Conservation (phyloP, 2,113 vertebrate species). For the Sphaerodactylus townsendi region DNA sequence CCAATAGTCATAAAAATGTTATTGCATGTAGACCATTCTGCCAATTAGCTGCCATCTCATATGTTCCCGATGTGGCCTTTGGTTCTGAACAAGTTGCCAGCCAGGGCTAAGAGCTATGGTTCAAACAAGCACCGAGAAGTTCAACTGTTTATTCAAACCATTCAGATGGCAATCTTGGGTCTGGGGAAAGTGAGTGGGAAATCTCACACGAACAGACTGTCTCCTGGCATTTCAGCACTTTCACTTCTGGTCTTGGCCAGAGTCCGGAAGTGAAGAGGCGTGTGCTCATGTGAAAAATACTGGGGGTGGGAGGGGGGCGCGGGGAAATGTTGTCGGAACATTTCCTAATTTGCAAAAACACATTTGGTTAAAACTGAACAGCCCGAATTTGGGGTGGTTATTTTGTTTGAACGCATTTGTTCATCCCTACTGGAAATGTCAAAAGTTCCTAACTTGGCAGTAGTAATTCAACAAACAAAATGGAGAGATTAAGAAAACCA, state of each 20-base stretch:
- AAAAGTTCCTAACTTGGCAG: constrained; percentile 9
- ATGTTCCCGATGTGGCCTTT: neutral
- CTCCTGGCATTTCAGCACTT: constrained; percentile 42
- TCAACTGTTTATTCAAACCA: neutral
- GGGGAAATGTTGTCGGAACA: neutral
- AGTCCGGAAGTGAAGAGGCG: constrained; percentile 42
- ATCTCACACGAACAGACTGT: constrained; percentile 29
- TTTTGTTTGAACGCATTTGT: neutral
- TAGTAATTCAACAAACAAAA: constrained; percentile 7
- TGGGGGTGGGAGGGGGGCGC: neutral
- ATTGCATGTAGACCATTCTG: neutral
- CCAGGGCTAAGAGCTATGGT: neutral
- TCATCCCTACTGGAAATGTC: neutral
- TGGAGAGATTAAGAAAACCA: neutral
- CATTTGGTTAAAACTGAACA: constrained; percentile 5
- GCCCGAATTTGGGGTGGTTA: neutral
- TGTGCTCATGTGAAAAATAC: constrained; percentile 24
- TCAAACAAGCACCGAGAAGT: neutral
- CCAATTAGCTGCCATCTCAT: neutral
- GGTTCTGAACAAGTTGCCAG: neutral
- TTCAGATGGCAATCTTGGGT: constrained; percentile 8
- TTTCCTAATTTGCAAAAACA: neutral
- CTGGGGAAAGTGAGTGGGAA: constrained; percentile 16
- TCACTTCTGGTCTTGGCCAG: constrained; percentile 42
- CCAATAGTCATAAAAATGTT: neutral